Conservation (phyloP, 2,797 vertebrate species). For the Spinibarbus caldwelli region DNA sequence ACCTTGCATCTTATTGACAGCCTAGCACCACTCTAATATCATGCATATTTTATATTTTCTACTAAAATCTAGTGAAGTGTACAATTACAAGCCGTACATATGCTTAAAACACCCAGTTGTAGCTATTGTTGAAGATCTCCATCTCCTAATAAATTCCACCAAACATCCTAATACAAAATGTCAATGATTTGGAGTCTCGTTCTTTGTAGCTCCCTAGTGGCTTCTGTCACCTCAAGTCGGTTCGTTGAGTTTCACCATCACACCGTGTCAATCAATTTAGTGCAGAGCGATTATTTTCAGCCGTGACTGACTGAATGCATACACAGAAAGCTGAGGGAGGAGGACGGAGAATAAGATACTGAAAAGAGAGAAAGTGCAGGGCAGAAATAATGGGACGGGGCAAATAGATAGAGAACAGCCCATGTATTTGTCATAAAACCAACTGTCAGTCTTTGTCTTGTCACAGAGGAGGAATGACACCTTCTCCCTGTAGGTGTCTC, state of each 20-base stretch:
- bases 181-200: neutral
- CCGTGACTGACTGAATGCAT: slow-evolving; percentile 32
- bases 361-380: slow-evolving; percentile 22
- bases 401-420: slow-evolving; percentile 32
- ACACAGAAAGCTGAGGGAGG: neutral
- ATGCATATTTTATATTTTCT: neutral
- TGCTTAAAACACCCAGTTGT: neutral
- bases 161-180: neutral
- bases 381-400: slow-evolving; percentile 33
- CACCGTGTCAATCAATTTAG: slow-evolving; percentile 29
- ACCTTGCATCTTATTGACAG: neutral
- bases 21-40: neutral
- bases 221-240: slow-evolving; percentile 19
- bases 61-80: neutral
- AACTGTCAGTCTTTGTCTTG: slow-evolving; percentile 71
- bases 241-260: slow-evolving; percentile 25
- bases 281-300: slow-evolving; percentile 31
- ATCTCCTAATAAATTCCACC: slow-evolving; percentile 7
- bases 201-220: slow-evolving; percentile 10
- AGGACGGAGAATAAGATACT: neutral
- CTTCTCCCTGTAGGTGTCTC: slow-evolving; percentile 72
- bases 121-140: neutral
- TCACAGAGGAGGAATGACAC: slow-evolving; percentile 67
- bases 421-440: slow-evolving; percentile 41
- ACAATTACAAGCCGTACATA: neutral